Evolutionary conservation across 2,888 invertebrate species (phyloP).

Genomic region (Tenodera sinensis): DNA sequence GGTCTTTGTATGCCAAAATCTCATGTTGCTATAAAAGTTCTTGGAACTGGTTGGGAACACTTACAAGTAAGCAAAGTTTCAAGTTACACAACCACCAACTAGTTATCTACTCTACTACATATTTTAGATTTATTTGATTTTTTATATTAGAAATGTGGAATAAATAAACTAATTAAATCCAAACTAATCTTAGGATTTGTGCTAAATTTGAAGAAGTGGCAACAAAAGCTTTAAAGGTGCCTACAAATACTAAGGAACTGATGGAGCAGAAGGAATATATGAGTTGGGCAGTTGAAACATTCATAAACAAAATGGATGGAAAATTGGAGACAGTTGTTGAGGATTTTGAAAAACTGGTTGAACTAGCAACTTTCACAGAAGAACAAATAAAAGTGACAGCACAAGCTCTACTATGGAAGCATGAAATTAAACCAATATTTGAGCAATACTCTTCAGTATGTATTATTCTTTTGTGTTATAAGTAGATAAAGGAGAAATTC

Average conservation of each 20-base stretch:
- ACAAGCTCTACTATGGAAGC: constrained; percentile 77
- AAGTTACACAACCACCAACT: too few relatives aligned
- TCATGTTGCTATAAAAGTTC: too few relatives aligned
- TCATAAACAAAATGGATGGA: constrained; percentile 64
- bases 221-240: constrained; percentile 64
- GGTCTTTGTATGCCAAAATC: too few relatives aligned
- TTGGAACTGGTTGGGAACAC: too few relatives aligned
- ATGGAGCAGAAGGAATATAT: constrained; percentile 78
- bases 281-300: constrained; percentile 68
- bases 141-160: too few relatives aligned
- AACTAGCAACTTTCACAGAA: constrained; percentile 67
- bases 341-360: constrained; percentile 67
- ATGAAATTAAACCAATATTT: constrained; percentile 74
- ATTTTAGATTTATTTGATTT: too few relatives aligned
- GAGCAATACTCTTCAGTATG: constrained; percentile 66
- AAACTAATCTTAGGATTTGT: background rate
- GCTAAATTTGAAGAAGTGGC: constrained; percentile 63
- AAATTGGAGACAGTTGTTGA: constrained; percentile 65
- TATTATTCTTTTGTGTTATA: background rate
- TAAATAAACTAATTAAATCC: too few relatives aligned
- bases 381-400: constrained; percentile 78
- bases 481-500: too few relatives aligned
- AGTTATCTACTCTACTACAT: too few relatives aligned
- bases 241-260: constrained; percentile 74
- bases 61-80: too few relatives aligned